A percentile compares a stretch with the other conserved stretches of the same genome.
phyloP scores from a whole-genome alignment of 2,113 vertebrate species.

The Amia ocellicauda region DNA sequence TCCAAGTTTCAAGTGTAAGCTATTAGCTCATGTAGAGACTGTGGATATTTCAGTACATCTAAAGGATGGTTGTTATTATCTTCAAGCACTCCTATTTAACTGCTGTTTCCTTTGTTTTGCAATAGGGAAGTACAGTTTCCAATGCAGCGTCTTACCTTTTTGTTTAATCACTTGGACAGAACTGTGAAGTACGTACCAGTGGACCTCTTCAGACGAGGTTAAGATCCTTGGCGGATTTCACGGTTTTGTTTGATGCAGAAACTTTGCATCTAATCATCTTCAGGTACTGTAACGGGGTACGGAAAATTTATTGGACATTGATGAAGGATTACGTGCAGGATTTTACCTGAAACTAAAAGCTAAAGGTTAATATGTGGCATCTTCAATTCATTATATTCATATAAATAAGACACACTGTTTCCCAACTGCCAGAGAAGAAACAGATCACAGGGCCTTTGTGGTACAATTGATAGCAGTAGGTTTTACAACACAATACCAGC shows the following conservation, averaged over 20 bases:
- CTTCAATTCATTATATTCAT: slow-evolving; percentile 2
- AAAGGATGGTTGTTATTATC: slow-evolving; percentile 12
- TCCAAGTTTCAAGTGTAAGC: slow-evolving; percentile 11
- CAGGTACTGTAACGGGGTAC: no score
- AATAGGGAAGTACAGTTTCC: not conserved
- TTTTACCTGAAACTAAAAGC: not conserved
- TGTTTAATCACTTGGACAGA: slow-evolving; percentile 1
- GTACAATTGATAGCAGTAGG: no score
- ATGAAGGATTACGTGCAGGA: not conserved
- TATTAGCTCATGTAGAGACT: slow-evolving; percentile 14
- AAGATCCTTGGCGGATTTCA: not conserved
- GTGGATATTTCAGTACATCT: slow-evolving; percentile 8
- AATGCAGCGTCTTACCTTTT: not conserved
- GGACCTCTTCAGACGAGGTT: not conserved
- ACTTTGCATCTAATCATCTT: no score
- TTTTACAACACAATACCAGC: no score
- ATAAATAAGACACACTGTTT: not conserved
- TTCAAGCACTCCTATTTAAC: slow-evolving; percentile 10
- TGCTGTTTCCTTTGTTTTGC: slow-evolving; percentile 3
- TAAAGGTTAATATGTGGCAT: slow-evolving; percentile 3
- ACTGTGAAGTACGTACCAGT: not conserved
- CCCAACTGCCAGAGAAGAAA: no score
- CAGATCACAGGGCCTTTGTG: no score
- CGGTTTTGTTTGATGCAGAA: not conserved
- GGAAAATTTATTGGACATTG: no score